Conservation (phyloP, 2,888 invertebrate genomes). For the Epinotia bilunana region DNA sequence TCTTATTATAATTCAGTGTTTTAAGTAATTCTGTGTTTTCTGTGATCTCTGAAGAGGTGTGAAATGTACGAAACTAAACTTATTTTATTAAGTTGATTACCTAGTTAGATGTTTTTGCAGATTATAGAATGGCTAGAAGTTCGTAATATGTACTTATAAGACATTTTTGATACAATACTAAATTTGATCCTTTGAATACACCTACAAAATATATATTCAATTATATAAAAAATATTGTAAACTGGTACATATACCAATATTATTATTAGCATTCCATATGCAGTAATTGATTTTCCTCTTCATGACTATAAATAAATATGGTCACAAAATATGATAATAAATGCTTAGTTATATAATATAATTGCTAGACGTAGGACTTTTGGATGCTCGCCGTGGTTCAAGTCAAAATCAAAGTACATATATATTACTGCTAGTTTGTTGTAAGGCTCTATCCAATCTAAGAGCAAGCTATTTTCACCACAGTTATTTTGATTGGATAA, state of each 20-base stretch:
- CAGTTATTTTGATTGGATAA: no score
- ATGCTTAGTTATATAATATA: slow-evolving; percentile 13
- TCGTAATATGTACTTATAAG: slow-evolving; percentile 21
- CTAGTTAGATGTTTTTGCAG: slow-evolving; percentile 24
- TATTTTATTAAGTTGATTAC: slow-evolving; percentile 15
- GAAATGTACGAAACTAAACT: slow-evolving; percentile 12
- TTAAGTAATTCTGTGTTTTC: slow-evolving; percentile 28
- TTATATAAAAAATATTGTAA: slow-evolving; percentile 8
- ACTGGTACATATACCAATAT: slow-evolving; percentile 21
- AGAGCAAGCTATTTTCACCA: no score
- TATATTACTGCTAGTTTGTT: no score
- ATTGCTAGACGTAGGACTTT: no score
- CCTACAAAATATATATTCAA: slow-evolving; percentile 3
- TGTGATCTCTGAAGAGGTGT: slow-evolving; percentile 30
- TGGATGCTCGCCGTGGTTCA: no score
- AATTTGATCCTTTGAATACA: neutral
- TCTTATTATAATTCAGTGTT: slow-evolving; percentile 22
- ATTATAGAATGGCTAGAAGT: slow-evolving; percentile 26
- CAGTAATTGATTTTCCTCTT: slow-evolving; percentile 16
- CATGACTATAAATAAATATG: slow-evolving; percentile 18
- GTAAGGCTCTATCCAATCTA: no score
- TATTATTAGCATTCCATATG: slow-evolving; percentile 20
- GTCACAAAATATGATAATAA: slow-evolving; percentile 36
- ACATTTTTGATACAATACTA: slow-evolving; percentile 25
- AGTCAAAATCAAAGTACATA: no score